Conservation (phyloP, 2,888 invertebrate genomes). For the Dendrolimus houi region DNA sequence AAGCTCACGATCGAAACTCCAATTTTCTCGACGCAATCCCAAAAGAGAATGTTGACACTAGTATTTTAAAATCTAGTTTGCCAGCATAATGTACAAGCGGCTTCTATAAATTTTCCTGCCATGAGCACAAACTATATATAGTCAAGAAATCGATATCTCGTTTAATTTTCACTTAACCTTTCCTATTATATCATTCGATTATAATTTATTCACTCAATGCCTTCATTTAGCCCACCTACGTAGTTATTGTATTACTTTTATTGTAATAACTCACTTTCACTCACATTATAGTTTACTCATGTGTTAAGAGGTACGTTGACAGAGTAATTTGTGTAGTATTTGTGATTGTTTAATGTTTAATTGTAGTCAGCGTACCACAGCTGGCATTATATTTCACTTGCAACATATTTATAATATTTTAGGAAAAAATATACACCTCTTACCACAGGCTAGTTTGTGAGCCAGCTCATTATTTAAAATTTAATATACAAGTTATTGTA, state of each 20-base stretch:
- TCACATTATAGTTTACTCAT: background rate
- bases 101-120: too few species aligned
- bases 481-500: too few species aligned
- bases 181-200: constrained; percentile 18
- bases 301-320: background rate
- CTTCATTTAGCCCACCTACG: background rate
- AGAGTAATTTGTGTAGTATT: background rate
- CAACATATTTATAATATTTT: too few species aligned
- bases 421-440: too few species aligned
- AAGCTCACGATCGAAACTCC: too few species aligned
- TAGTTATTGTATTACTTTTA: background rate
- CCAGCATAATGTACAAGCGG: too few species aligned
- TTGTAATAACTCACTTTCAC: background rate
- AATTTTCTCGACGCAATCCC: too few species aligned
- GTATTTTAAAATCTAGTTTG: too few species aligned
- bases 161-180: background rate
- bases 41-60: too few species aligned
- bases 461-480: too few species aligned
- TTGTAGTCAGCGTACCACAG: background rate
- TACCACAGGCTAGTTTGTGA: too few species aligned
- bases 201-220: constrained; percentile 3
- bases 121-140: background rate
- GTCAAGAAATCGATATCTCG: background rate
- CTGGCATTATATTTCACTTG: too few species aligned
- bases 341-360: background rate